Percentiles rank a stretch among this genome's conserved stretches.
These are phyloP conservation scores for Morelia viridis DNA, from an alignment of 2,797 vertebrate species.

Conservation along the genomic window DNA sequence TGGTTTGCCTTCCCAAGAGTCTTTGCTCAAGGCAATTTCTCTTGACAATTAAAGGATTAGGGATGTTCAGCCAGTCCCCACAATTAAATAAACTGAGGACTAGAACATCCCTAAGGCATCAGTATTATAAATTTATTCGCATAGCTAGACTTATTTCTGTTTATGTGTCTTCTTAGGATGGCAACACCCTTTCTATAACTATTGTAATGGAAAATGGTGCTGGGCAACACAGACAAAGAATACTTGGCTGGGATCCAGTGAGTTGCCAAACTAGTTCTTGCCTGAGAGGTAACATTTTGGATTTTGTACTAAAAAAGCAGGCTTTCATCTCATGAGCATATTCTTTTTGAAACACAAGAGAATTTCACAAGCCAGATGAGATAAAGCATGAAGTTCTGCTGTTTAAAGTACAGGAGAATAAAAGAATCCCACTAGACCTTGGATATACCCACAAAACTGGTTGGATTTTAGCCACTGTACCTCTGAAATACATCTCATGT, in stretches of 20 bases:
- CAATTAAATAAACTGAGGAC: slow-evolving; percentile 54
- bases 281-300: not conserved
- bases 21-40: slow-evolving; percentile 52
- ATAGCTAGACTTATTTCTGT: slow-evolving; percentile 33
- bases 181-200: slow-evolving; percentile 19
- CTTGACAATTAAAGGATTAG: slow-evolving; percentile 54
- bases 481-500: not conserved
- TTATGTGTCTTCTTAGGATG: slow-evolving; percentile 23
- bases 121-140: slow-evolving; percentile 34
- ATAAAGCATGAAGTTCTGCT: not conserved
- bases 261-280: not conserved
- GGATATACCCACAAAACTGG: not conserved
- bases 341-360: not conserved
- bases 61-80: slow-evolving; percentile 50
- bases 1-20: slow-evolving; percentile 58
- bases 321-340: not conserved
- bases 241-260: not conserved
- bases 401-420: not conserved
- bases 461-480: slow-evolving; percentile 1
- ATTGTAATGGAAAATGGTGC: slow-evolving; percentile 2
- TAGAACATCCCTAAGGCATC: slow-evolving; percentile 32
- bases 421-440: not conserved
- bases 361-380: not conserved
- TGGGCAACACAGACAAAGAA: slow-evolving; percentile 25
- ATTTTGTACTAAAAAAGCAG: not conserved